Base-by-base conservation (phyloP, 2,113 vertebrate genomes). In the Cnemophilus loriae region DNA sequence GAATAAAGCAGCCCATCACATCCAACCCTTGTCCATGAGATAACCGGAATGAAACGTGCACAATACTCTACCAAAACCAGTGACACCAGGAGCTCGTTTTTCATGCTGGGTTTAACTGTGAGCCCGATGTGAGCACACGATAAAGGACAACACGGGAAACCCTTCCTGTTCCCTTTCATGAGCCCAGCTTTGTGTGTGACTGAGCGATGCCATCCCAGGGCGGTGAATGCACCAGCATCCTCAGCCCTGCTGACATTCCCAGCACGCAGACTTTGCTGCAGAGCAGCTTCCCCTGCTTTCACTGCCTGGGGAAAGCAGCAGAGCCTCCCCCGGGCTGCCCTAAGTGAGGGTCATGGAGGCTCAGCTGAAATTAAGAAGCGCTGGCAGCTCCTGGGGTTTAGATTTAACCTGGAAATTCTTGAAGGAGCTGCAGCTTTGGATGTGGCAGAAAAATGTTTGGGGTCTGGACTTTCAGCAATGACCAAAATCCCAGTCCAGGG, bases 11-110 rank as follows among this genome's bases (percentile, higher is more conserved):
- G 37, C 47, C 19, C 64, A 70, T 26, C 64, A 32, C 17, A 63
- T 80, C n/a, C 85, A 94, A 35, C 35, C 37, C 59, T 69, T 71
- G 69, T 77, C 70, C 79, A 67, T 84, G 78, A 92, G 88, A 77
- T n/a, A 93, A 90, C 20, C 63, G 65, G 75, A 94, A 86, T 53
- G 55, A 76, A 33, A 93, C 80, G 87, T 53, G 47, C 71, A 60
- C 59, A 92, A 32, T n/a, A 35, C 2, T 27, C 15, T 60, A 61
- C 27, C 57, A 53, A 64, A 77, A 78, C 6, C 4, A 8, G 55
- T 4, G 5, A 21, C 42, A 30, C 4, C 16, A 37, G 24, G 35
- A 65, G 69, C 61, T 90, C 64, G 78, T 52, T 87, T 92, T 7
- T 1, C 6, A 1, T 18, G 46, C 61, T 59, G 83, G 71, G 11